Evolutionary conservation across 2,113 vertebrate species (phyloP), one percentile per base, ranked within the genome.

Genomic region (Onychorhynchus coronatus): DNA sequence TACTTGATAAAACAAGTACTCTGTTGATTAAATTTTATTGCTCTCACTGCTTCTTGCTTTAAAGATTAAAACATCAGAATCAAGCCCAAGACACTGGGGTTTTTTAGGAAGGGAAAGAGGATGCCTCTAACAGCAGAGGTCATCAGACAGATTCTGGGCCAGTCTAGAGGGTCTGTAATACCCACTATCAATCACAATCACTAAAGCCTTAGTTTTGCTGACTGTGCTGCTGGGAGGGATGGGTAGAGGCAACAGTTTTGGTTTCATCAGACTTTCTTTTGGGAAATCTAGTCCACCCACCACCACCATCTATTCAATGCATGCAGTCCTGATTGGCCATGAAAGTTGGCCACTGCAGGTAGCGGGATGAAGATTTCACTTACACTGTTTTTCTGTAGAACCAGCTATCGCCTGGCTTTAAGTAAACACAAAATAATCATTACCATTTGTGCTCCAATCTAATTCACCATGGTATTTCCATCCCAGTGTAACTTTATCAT

Each of bases 11-110:
- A 95, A 75, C 39, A 87, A 93, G 88, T 88, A 68, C 63, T 93
- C 63, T 88, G 82, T 77, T 97, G 80, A 93, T 96, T 95, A 89
- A 79, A 88, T 91, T 89, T 87, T 67, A 83, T 77, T 94, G 85
- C 63, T 87, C 59, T 87, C 41, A 35, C 15, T 66, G 44, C 80
- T 95, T 75, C 23, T 35, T 91, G n/a, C 49, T 90, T 73, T 91
- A 75, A 90, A 78, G 80, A 94, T 74, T 91, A 88, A 84, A 88
- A 84, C 25, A 81, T 79, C 68, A 61, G 75, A 92, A 92, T 73
- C 9, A 50, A 27, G 71, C 85, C 39, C 56, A 89, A 91, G 73
- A 55, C 31, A 16, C 5, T 7, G 13, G 9, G 14, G 9, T 16
- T 62, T 63, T 50, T 67, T n/a, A 70, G 37, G 56, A 91, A 46